phyloP scores from a whole-genome alignment of 2,888 invertebrate species.

The Lomographa bimaculata region DNA sequence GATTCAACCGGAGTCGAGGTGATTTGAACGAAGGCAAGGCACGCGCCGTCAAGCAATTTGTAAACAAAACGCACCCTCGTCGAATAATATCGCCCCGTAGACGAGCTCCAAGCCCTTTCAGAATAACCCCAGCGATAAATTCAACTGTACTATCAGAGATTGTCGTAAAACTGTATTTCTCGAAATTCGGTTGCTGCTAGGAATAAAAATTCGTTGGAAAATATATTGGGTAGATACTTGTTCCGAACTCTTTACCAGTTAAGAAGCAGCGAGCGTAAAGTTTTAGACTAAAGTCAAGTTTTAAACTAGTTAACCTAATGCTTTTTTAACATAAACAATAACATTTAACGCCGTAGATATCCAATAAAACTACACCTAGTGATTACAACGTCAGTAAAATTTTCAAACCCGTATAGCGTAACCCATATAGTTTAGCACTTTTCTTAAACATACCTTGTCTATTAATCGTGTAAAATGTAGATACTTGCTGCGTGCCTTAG shows the following conservation, averaged over 20 bases:
- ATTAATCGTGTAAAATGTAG: no score
- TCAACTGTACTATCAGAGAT: conserved; percentile 61
- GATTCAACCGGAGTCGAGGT: conserved; percentile 42
- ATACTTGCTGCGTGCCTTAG: conserved; percentile 7
- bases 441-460: conserved; percentile 1
- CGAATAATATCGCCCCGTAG: conserved; percentile 64
- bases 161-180: conserved; percentile 52
- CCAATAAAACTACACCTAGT: no score
- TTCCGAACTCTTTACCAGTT: background rate
- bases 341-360: no score
- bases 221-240: background rate
- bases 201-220: conserved; percentile 25
- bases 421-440: background rate
- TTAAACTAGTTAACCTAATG: background rate
- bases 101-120: conserved; percentile 59
- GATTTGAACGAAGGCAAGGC: conserved; percentile 55
- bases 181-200: conserved; percentile 25
- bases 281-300: background rate
- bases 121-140: conserved; percentile 63
- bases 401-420: no score
- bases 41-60: conserved; percentile 74
- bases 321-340: background rate
- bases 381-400: no score
- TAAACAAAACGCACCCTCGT: conserved; percentile 75
- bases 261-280: no score